Percentiles rank a stretch among this genome's conserved stretches.
Conservation (phyloP, 2,113 vertebrate genomes). For the Dicaeum eximium region DNA sequence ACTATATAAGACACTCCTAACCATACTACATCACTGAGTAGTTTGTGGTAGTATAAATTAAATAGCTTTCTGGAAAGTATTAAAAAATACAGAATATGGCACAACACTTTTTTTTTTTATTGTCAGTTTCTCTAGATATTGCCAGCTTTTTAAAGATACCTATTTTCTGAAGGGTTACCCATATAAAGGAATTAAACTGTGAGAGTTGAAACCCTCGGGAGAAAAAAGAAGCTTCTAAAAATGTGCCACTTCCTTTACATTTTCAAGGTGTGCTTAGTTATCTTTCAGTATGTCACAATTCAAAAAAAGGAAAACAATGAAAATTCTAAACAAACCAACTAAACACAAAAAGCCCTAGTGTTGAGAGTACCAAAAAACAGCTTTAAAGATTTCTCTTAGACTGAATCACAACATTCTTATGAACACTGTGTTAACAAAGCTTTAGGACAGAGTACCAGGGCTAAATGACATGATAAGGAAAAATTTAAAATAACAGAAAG, state of each 20-base stretch:
- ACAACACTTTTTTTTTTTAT: background rate
- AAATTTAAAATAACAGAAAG: background rate
- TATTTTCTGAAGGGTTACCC: background rate
- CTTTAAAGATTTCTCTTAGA: background rate
- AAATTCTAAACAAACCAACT: background rate
- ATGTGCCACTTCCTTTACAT: background rate
- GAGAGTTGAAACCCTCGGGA: background rate
- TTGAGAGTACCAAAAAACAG: background rate
- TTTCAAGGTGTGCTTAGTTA: background rate
- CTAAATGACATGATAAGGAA: background rate
- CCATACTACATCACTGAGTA: background rate
- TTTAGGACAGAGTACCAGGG: background rate
- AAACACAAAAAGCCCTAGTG: background rate
- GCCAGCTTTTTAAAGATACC: background rate
- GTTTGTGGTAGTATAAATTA: background rate
- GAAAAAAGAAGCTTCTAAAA: background rate
- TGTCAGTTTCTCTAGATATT: background rate
- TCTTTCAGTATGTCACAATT: background rate
- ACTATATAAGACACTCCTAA: background rate
- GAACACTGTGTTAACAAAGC: background rate
- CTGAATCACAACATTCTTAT: background rate
- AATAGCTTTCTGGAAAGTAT: background rate
- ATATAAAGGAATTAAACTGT: background rate
- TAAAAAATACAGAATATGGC: background rate
- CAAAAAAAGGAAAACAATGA: fast-evolving